phyloP scores from a whole-genome alignment of 2,888 invertebrate species.

The Pammene aurita region DNA sequence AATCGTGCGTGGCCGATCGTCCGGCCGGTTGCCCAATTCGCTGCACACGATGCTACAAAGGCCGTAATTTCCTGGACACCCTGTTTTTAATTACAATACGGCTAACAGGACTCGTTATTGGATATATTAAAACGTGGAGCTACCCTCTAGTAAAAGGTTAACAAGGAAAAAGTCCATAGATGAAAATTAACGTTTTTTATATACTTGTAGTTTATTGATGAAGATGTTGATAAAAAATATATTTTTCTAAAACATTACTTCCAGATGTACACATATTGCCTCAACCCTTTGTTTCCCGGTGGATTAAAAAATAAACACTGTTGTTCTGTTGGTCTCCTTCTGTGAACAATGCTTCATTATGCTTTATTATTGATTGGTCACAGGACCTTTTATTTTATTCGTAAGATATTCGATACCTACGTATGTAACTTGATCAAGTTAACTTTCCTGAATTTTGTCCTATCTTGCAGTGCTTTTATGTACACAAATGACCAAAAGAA shows the following conservation, averaged over 20 bases:
- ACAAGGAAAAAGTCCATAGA: neutral
- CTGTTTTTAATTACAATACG: constrained; percentile 35
- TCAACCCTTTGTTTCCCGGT: constrained; percentile 9
- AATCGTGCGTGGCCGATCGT: constrained; percentile 43
- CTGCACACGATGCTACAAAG: constrained; percentile 39
- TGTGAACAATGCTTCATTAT: too few relatives aligned
- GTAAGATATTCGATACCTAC: too few relatives aligned
- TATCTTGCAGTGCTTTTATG: too few relatives aligned
- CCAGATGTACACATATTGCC: constrained; percentile 15
- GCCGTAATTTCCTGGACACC: constrained; percentile 37
- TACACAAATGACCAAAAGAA: too few relatives aligned
- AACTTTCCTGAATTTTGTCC: too few relatives aligned
- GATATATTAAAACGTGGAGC: neutral
- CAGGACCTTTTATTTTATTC: too few relatives aligned
- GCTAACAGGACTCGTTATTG: constrained; percentile 31
- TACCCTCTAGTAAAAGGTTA: neutral
- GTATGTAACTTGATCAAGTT: too few relatives aligned
- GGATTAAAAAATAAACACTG: constrained; percentile 17
- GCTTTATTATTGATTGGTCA: too few relatives aligned
- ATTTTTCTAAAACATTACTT: neutral
- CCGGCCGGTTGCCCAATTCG: constrained; percentile 42
- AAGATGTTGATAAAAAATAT: too few relatives aligned
- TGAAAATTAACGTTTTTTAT: too few relatives aligned
- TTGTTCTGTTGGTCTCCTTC: too few relatives aligned
- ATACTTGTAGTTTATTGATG: too few relatives aligned